Evolutionary conservation across 2,113 vertebrate species (phyloP).

Genomic region (Podarcis muralis): DNA sequence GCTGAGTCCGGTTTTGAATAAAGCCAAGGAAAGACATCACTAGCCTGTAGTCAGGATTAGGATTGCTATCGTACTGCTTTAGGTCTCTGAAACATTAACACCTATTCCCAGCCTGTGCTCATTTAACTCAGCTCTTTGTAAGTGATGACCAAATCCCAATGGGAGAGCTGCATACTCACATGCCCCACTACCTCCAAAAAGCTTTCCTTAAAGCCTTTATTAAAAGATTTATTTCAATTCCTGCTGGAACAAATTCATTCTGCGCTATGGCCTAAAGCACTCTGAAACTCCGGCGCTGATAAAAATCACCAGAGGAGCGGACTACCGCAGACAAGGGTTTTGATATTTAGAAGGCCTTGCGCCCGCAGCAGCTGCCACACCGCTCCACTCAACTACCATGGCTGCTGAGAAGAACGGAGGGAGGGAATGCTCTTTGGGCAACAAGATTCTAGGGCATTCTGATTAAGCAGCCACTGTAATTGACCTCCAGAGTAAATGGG

Average conservation of each 20-base stretch:
- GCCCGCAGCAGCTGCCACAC: neutral
- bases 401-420: neutral
- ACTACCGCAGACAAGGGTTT: neutral
- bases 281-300: slow-evolving; percentile 12
- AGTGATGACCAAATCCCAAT: neutral
- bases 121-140: neutral
- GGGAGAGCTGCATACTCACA: neutral
- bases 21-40: neutral
- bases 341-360: neutral
- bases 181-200: neutral
- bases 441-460: neutral
- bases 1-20: neutral
- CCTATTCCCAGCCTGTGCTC: neutral
- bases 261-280: neutral
- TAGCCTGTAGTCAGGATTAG: neutral
- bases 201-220: neutral
- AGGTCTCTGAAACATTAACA: neutral
- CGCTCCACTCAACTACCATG: neutral
- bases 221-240: slow-evolving; percentile 20
- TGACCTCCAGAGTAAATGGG: neutral
- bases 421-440: neutral
- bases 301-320: neutral
- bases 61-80: neutral
- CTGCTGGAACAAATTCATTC: neutral
- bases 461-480: neutral